phyloP scores from a whole-genome alignment of 2,113 vertebrate genomes.

The Clarias gariepinus region DNA sequence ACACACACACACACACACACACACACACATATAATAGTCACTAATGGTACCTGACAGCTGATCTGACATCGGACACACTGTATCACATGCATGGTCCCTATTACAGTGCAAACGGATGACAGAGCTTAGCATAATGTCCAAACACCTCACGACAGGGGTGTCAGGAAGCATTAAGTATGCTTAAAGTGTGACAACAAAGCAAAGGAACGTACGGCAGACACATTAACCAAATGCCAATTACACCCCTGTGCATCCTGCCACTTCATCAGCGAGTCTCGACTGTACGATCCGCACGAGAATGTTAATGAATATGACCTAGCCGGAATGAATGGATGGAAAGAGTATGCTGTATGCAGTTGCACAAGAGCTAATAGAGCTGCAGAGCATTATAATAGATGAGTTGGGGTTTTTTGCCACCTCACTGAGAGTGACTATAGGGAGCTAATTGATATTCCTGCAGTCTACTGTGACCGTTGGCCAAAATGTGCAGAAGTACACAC shows the following conservation, averaged over 20 bases:
- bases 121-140: conserved; percentile 53
- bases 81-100: conserved; percentile 42
- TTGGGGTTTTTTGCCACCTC: not conserved
- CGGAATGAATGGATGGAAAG: conserved; percentile 30
- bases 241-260: conserved; percentile 10
- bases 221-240: conserved; percentile 35
- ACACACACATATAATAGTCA: not conserved
- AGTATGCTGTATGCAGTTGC: not conserved
- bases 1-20: no score
- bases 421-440: not conserved
- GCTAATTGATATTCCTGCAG: conserved; percentile 13
- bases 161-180: conserved; percentile 46
- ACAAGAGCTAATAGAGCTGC: not conserved
- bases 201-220: conserved; percentile 29
- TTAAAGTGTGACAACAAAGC: conserved; percentile 46
- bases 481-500: not conserved
- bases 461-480: not conserved
- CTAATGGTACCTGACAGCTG: conserved; percentile 39
- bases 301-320: conserved; percentile 29
- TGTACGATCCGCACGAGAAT: not conserved
- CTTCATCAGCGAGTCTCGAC: conserved; percentile 24
- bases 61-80: conserved; percentile 35
- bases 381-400: conserved; percentile 8
- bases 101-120: conserved; percentile 34
- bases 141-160: conserved; percentile 52